Base-by-base conservation (phyloP, 2,888 invertebrate genomes). In the Cataglyphis livida region DNA sequence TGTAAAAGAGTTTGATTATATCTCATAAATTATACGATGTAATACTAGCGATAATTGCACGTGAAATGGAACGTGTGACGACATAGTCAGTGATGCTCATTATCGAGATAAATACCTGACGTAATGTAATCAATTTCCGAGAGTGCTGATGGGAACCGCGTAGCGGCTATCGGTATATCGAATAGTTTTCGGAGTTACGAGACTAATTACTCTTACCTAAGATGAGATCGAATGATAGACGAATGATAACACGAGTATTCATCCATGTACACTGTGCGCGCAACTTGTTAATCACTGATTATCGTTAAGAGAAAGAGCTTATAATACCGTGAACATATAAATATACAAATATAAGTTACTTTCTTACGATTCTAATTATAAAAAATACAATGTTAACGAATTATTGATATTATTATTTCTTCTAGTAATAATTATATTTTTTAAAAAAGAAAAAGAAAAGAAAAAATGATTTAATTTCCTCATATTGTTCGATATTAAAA, bases 11-110 rank as follows among this genome's bases (percentile, higher is more conserved):
- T 57, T 48, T 78, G 48, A 82, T 25, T 64, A 59, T 35, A 32
- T 65, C 48, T n/a, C 54, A 38, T 61, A 28, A 65, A 57, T 48
- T 48, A 62, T 15, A 3, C 62, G 32, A 65, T 32, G 68, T 61
- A 64, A 44, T 51, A 65, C 70, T 32, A 12, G 38, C 44, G 51
- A 85, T 83, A 85, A 88, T 88, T 81, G 9, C 68, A 76, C 57
- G 78, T 79, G 81, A 88, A 88, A 82, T 79, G 82, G 84, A 88
- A 86, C 84, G 84, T 83, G 79, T 44, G 79, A 84, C 81, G 64
- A 28, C 62, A 48, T 61, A 78, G 81, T 44, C 81, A 79, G 73
- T 41, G 57, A 68, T 86, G 79, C 65, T 61, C 79, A 66, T 83
- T 84, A 64, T 59, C 68, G 35, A 51, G 74, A 81, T 88, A 78